phyloP scores from a whole-genome alignment of 2,113 vertebrate genomes.

The Terrapene triunguis region DNA sequence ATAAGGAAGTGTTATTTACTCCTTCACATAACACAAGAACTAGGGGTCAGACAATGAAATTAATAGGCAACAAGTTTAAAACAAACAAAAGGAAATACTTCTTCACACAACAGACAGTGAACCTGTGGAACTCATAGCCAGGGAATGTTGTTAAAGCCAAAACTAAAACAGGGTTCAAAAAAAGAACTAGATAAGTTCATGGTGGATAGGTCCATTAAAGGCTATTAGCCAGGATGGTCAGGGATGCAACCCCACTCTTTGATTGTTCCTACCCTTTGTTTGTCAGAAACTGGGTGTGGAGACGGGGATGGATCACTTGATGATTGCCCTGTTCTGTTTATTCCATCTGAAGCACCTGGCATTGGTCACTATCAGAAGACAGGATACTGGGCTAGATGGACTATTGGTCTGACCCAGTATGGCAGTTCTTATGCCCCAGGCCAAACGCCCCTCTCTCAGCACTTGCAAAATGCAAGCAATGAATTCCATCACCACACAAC shows the following conservation, averaged over 20 bases:
- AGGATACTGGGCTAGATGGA: too few relatives aligned
- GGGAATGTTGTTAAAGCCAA: not conserved
- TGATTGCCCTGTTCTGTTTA: too few relatives aligned
- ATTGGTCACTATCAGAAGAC: too few relatives aligned
- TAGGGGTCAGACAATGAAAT: not conserved
- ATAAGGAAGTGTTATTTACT: not conserved
- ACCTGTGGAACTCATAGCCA: not conserved
- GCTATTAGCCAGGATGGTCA: too few relatives aligned
- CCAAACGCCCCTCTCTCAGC: rapidly evolving
- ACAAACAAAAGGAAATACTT: not conserved
- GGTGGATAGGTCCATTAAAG: not conserved
- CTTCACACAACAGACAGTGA: not conserved
- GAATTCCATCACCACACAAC: not conserved
- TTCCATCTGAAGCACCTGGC: too few relatives aligned
- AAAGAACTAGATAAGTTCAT: not conserved
- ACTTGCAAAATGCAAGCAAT: rapidly evolving
- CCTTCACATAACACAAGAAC: not conserved
- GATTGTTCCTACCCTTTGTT: too few relatives aligned
- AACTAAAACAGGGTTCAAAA: not conserved
- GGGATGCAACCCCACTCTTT: too few relatives aligned
- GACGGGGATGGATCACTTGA: too few relatives aligned
- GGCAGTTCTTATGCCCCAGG: not conserved
- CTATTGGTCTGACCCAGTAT: too few relatives aligned
- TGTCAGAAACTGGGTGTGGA: too few relatives aligned
- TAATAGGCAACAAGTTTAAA: not conserved